Conservation (phyloP, 1,140 invertebrate genomes). For the Drosophila ercepeae region DNA sequence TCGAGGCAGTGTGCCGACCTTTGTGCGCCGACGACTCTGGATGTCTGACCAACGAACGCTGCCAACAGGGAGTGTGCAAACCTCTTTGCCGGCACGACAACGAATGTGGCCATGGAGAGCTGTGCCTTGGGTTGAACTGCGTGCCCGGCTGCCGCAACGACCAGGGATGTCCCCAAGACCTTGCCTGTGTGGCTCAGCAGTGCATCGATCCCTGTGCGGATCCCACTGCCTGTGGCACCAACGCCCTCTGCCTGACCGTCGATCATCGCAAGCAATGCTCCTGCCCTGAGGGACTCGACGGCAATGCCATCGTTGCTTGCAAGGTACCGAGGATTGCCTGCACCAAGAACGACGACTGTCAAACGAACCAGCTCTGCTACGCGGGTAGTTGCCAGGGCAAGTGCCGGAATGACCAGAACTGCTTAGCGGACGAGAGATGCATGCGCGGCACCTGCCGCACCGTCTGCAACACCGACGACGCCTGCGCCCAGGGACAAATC, state of each 20-base stretch:
- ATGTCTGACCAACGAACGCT: constrained; percentile 93
- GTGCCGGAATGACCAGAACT: constrained; percentile 91
- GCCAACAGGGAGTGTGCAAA: constrained; percentile 88
- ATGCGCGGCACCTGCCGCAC: constrained; percentile 91
- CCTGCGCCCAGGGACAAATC: constrained; percentile 91
- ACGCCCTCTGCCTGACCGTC: constrained; percentile 89
- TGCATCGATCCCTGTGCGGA: constrained; percentile 90
- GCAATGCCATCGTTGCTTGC: constrained; percentile 90
- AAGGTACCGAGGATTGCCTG: constrained; percentile 88
- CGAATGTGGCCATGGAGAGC: constrained; percentile 92
- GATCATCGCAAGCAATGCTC: constrained; percentile 90
- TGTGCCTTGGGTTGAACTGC: constrained; percentile 92
- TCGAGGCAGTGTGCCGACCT: constrained; percentile 89
- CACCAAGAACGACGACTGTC: constrained; percentile 87
- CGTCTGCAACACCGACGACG: constrained; percentile 92
- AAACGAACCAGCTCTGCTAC: constrained; percentile 88
- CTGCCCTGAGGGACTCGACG: constrained; percentile 89
- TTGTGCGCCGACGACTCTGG: constrained; percentile 90
- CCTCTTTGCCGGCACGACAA: constrained; percentile 90
- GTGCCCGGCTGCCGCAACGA: constrained; percentile 92
- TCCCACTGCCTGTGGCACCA: constrained; percentile 92
- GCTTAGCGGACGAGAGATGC: constrained; percentile 93
- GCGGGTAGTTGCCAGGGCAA: constrained; percentile 89
- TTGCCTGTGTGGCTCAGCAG: constrained; percentile 90
- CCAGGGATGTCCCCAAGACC: constrained; percentile 88